A percentile compares a stretch with the other conserved stretches of the same genome.
These are phyloP conservation scores for Polydesmus complanatus DNA, from an alignment of 2,888 invertebrate genomes.

Conservation along the genomic window DNA sequence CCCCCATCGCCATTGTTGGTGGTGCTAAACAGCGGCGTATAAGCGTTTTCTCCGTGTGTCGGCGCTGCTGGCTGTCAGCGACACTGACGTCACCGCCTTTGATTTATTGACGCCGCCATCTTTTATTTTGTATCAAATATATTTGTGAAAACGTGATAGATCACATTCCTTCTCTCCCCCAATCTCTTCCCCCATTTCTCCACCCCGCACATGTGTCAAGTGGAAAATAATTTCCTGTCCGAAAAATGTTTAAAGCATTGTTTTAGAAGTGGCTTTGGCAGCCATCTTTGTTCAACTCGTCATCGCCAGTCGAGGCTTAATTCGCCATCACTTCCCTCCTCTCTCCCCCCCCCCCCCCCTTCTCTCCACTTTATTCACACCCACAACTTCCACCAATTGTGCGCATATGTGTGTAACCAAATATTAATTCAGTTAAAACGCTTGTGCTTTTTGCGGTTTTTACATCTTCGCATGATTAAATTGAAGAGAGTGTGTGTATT, in stretches of 20 bases:
- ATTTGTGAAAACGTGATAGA: neutral
- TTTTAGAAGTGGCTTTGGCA: neutral
- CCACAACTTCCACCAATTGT: neutral
- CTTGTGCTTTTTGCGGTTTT: neutral
- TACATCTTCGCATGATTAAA: neutral
- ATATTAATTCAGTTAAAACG: neutral
- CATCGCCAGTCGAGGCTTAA: no score
- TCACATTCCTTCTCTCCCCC: no score
- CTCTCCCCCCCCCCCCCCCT: neutral
- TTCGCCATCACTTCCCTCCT: no score
- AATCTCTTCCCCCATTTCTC: neutral
- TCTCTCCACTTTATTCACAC: neutral
- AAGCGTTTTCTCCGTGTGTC: no score
- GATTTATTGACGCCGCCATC: no score
- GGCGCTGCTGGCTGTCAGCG: no score
- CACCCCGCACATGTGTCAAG: neutral
- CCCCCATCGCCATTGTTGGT: no score
- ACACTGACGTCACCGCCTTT: no score
- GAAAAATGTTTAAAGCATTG: neutral
- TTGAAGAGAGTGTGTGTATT: neutral
- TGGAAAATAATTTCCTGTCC: neutral
- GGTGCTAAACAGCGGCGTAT: no score
- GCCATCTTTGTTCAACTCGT: no score
- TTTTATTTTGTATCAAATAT: neutral
- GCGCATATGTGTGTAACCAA: neutral